phyloP scores from a whole-genome alignment of 2,888 invertebrate genomes.

The Eremobia ochroleuca region DNA sequence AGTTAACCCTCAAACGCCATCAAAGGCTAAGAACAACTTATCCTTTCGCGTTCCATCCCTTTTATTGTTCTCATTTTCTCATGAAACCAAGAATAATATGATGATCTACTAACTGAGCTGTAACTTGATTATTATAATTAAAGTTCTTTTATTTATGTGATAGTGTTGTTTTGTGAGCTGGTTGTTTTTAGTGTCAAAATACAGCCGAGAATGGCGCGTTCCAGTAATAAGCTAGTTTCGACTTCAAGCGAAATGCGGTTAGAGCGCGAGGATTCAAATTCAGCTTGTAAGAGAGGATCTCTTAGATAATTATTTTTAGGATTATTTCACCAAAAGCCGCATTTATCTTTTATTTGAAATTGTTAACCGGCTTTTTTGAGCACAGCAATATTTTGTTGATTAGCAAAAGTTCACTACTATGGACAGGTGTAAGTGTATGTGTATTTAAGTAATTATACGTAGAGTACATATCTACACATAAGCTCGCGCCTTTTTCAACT shows the following conservation, averaged over 20 bases:
- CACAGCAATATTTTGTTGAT: background rate
- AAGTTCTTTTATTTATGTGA: background rate
- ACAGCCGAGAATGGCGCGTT: slow-evolving; percentile 11
- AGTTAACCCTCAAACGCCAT: background rate
- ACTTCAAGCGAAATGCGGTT: background rate
- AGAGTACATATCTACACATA: too few species aligned
- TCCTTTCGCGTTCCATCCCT: slow-evolving; percentile 33
- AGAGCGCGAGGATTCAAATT: slow-evolving; percentile 35
- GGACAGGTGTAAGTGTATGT: background rate
- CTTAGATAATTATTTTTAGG: slow-evolving; percentile 1
- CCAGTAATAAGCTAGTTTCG: slow-evolving; percentile 1
- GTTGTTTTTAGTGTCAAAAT: background rate
- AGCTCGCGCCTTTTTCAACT: background rate
- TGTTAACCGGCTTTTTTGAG: background rate
- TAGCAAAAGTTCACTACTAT: background rate
- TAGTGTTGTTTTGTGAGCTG: background rate
- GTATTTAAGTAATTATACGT: too few species aligned
- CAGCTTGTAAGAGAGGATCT: background rate
- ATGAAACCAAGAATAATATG: background rate
- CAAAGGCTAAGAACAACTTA: background rate
- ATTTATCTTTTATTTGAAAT: slow-evolving; percentile 8
- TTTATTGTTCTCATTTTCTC: background rate
- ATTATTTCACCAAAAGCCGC: background rate
- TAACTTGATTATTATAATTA: background rate
- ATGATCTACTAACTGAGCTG: background rate